Conservation (phyloP, 2,113 vertebrate species). For the Corythornis madagascariensis region DNA sequence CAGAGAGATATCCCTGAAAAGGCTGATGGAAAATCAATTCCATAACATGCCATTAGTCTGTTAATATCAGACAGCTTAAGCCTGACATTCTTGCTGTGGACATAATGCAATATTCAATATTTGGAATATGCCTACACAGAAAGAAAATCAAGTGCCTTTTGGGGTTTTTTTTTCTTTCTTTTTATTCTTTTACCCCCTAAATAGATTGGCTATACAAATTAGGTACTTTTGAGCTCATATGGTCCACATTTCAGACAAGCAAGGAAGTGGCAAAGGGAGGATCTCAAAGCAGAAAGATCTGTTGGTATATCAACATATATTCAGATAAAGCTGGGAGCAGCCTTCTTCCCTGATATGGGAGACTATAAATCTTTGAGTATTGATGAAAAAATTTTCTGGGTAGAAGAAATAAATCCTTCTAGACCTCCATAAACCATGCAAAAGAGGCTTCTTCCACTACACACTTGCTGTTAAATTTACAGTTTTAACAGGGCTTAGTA, state of each 20-base stretch:
- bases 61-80: conserved; percentile 45
- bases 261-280: neutral
- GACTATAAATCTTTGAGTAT: conserved; percentile 61
- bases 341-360: neutral
- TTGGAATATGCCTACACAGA: neutral
- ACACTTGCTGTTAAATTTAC: conserved; percentile 54
- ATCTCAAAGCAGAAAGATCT: conserved; percentile 40
- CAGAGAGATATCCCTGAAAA: conserved; percentile 30
- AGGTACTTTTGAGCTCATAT: neutral
- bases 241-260: neutral
- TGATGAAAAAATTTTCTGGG: conserved; percentile 42
- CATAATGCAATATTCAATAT: conserved; percentile 12
- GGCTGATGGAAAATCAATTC: conserved; percentile 47
- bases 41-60: conserved; percentile 41
- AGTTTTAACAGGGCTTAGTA: conserved; percentile 54
- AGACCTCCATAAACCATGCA: conserved; percentile 62
- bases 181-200: neutral
- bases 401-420: conserved; percentile 68
- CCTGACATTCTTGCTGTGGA: conserved; percentile 1
- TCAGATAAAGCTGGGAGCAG: conserved; percentile 58
- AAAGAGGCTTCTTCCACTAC: conserved; percentile 42
- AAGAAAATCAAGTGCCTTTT: neutral
- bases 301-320: conserved; percentile 53
- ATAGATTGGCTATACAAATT: neutral
- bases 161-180: neutral